Evolutionary conservation across 2,113 vertebrate species (phyloP).

Genomic region (Drymodes brunneopygia): DNA sequence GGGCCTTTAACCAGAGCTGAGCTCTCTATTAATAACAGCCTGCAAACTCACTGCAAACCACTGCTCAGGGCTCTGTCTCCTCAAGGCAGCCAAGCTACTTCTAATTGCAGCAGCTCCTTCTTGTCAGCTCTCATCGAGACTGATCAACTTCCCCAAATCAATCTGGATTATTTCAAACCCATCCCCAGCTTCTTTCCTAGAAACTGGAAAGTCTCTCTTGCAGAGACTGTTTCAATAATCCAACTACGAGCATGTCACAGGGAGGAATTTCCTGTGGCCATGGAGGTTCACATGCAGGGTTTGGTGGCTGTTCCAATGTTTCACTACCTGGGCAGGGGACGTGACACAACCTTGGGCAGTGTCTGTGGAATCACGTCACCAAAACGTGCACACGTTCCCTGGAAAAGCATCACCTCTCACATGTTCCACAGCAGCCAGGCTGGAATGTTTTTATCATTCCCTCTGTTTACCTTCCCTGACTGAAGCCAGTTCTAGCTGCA

Average conservation of each 20-base stretch:
- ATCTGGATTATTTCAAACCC: not conserved
- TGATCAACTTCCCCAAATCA: not conserved
- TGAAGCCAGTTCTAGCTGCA: constrained; percentile 62
- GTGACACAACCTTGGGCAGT: not conserved
- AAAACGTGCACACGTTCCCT: not conserved
- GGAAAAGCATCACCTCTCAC: not conserved
- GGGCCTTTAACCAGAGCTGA: not conserved
- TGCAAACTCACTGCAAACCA: not conserved
- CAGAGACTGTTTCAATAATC: not conserved
- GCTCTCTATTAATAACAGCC: not conserved
- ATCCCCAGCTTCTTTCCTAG: not conserved
- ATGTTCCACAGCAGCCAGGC: not conserved
- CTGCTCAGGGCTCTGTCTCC: not conserved
- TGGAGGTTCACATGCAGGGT: not conserved
- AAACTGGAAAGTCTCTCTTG: not conserved
- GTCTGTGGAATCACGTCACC: not conserved
- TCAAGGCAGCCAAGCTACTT: not conserved
- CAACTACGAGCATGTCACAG: not conserved
- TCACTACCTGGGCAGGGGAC: accelerated
- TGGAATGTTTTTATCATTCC: constrained; percentile 32
- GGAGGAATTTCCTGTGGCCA: not conserved
- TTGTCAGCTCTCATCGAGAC: not conserved
- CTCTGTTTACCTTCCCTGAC: constrained; percentile 72
- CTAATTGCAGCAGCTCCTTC: not conserved
- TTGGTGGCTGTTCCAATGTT: accelerated